phyloP scores from a whole-genome alignment of 2,113 vertebrate species.

The Cisticola juncidis region DNA sequence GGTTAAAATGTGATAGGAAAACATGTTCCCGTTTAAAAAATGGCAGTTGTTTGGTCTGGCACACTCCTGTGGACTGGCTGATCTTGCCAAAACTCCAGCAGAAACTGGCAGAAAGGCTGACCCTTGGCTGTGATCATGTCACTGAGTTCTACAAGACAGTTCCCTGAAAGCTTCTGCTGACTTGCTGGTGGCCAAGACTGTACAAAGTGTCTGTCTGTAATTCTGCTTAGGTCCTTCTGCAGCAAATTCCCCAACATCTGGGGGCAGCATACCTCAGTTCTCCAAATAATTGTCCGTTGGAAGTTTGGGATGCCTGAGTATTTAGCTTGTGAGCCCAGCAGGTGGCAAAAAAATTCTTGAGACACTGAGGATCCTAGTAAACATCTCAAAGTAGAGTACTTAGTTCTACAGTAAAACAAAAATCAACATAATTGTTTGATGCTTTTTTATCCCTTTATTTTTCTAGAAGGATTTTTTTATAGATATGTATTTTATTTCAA shows the following conservation, averaged over 20 bases:
- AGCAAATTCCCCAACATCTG: neutral
- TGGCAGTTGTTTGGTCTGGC: neutral
- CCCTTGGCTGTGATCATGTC: neutral
- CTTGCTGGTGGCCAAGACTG: neutral
- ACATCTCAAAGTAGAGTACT: neutral
- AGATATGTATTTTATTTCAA: neutral
- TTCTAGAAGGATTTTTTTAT: neutral
- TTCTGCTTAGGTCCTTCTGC: neutral
- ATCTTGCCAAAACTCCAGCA: neutral
- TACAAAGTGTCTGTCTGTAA: neutral
- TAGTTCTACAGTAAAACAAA: neutral
- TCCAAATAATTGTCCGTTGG: neutral
- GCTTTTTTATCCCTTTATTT: neutral
- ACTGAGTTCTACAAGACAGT: neutral
- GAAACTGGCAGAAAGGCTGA: neutral
- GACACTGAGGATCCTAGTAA: neutral
- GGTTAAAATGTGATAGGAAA: neutral
- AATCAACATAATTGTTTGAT: neutral
- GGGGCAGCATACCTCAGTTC: neutral
- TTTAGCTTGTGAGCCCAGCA: neutral
- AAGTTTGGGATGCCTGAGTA: neutral
- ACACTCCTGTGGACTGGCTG: neutral
- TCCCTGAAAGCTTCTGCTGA: neutral
- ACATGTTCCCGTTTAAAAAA: neutral
- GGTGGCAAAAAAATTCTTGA: neutral